A percentile compares a stretch with the other conserved stretches of the same genome.
Evolutionary conservation across 2,113 vertebrate species (phyloP).

Genomic region (Proteles cristata): DNA sequence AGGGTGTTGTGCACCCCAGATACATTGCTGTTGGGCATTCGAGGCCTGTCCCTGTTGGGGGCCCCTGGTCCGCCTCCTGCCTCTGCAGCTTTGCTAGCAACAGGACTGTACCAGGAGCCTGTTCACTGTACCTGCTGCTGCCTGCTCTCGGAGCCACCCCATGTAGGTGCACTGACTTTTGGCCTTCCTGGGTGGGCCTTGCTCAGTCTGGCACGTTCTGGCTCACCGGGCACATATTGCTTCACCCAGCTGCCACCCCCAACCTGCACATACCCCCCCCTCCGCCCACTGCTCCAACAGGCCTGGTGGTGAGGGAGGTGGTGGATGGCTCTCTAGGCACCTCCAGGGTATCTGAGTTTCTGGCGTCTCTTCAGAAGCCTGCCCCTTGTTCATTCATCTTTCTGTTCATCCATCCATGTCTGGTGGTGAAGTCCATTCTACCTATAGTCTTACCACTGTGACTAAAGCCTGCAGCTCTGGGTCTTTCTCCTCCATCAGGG

Average conservation of each 20-base stretch:
- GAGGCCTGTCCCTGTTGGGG: not conserved
- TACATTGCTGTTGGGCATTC: not conserved
- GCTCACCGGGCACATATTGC: rapidly evolving
- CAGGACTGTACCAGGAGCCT: not conserved
- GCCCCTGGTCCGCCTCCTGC: too few relatives aligned
- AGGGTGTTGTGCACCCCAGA: not conserved
- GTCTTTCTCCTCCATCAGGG: not conserved
- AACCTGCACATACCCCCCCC: rapidly evolving
- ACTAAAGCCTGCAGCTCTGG: not conserved
- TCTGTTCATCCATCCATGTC: not conserved
- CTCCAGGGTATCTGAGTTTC: not conserved
- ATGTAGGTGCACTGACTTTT: not conserved
- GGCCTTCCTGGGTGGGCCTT: not conserved
- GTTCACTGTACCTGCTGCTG: rapidly evolving
- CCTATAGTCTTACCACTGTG: not conserved
- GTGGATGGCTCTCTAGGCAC: not conserved
- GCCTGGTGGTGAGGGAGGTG: not conserved
- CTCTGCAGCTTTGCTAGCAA: not conserved
- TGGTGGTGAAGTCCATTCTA: not conserved
- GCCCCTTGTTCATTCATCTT: not conserved
- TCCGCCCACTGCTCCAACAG: too few relatives aligned
- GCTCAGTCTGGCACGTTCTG: not conserved
- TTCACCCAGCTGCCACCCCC: rapidly evolving
- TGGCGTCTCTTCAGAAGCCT: not conserved
- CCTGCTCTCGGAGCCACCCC: rapidly evolving